Conservation (phyloP, 2,888 invertebrate genomes). For the Leuctra nigra region DNA sequence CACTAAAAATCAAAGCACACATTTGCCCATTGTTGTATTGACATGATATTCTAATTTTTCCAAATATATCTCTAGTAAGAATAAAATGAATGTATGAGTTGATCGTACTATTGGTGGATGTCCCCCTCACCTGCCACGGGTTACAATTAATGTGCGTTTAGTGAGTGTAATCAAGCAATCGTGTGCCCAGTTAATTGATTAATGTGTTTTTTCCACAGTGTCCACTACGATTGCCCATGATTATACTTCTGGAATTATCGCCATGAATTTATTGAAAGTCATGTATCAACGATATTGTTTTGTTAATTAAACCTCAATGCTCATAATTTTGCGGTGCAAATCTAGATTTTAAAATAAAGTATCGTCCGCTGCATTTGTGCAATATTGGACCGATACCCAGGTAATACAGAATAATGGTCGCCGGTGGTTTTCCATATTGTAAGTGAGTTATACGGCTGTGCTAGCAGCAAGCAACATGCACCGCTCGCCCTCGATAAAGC, state of each 20-base stretch:
- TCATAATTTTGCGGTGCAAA: constrained; percentile 28
- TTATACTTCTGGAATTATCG: constrained; percentile 10
- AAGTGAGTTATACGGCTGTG: constrained; percentile 12
- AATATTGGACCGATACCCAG: constrained; percentile 11
- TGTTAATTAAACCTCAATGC: constrained; percentile 28
- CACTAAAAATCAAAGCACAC: no score
- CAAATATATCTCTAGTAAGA: no score
- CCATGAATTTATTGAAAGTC: constrained; percentile 16
- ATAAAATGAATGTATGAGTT: no score
- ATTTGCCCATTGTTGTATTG: no score
- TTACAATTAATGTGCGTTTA: no score
- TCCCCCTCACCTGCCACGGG: no score
- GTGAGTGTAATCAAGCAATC: no score
- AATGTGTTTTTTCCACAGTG: no score
- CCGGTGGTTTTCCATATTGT: constrained; percentile 12
- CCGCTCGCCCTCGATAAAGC: constrained; percentile 27
- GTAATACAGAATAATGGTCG: constrained; percentile 17
- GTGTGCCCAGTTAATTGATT: no score
- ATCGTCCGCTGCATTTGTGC: constrained; percentile 10
- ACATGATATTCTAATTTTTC: no score
- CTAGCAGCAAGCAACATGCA: neutral
- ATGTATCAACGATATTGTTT: constrained; percentile 19
- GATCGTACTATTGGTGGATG: no score
- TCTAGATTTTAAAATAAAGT: constrained; percentile 18
- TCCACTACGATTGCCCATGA: neutral